A percentile compares a stretch with the other conserved stretches of the same genome.
phyloP scores from a whole-genome alignment of 1,140 invertebrate genomes.

The Drosophila quadrilineata region DNA sequence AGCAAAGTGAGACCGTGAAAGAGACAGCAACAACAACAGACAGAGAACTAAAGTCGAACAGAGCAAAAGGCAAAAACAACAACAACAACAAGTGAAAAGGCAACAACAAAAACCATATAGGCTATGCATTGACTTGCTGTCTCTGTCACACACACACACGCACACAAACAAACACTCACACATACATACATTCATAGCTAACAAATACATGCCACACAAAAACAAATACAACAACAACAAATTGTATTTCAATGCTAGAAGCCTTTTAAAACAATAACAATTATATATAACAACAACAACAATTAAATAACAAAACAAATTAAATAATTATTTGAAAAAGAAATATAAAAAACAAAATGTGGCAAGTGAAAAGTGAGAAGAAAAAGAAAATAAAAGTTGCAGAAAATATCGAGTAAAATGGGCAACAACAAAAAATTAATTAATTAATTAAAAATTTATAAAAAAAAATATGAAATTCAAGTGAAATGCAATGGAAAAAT shows the following conservation, averaged over 20 bases:
- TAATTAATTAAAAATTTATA: slow-evolving; percentile 14
- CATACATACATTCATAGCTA: too few species aligned
- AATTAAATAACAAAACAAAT: slow-evolving; percentile 40
- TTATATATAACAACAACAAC: slow-evolving; percentile 36
- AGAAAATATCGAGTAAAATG: slow-evolving; percentile 31
- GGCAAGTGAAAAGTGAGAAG: slow-evolving; percentile 37
- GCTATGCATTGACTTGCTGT: slow-evolving; percentile 19
- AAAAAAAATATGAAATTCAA: slow-evolving; percentile 2
- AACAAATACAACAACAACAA: too few species aligned
- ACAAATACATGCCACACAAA: too few species aligned
- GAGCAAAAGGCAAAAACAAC: slow-evolving; percentile 15
- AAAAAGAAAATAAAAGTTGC: slow-evolving; percentile 25
- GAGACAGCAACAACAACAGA: slow-evolving; percentile 18
- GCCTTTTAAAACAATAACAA: too few species aligned
- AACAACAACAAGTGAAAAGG: not conserved
- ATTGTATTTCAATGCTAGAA: too few species aligned
- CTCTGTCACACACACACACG: not conserved
- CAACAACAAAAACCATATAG: slow-evolving; percentile 17
- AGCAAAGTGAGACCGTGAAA: not conserved
- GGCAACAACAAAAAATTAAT: slow-evolving; percentile 28
- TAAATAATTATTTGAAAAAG: slow-evolving; percentile 26
- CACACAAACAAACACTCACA: not conserved
- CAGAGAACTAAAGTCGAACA: slow-evolving; percentile 15
- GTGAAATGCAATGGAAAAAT: slow-evolving; percentile 28
- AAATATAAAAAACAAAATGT: slow-evolving; percentile 28